These are phyloP conservation scores for Anisognathus igniventris DNA, from an alignment of 2,797 vertebrate genomes.

Conservation along the genomic window DNA sequence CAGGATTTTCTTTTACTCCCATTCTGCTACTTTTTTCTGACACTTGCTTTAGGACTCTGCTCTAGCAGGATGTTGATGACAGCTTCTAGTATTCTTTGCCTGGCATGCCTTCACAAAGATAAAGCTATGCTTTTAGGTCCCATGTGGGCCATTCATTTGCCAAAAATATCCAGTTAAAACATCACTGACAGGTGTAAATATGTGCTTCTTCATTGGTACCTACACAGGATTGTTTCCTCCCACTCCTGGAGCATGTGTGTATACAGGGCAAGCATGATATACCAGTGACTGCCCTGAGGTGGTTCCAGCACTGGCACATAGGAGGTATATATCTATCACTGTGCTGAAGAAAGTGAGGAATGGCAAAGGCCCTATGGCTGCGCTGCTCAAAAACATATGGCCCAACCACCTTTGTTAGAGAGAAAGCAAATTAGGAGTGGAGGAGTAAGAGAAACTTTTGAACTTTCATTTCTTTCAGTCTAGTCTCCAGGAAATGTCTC, in stretches of 20 bases:
- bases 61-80: background rate
- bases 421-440: background rate
- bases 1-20: background rate
- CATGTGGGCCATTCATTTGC: background rate
- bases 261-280: fast-evolving
- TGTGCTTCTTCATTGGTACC: background rate
- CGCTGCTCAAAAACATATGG: background rate
- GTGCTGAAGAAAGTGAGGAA: background rate
- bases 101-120: background rate
- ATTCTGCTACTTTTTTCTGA: background rate
- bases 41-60: background rate
- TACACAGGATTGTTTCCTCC: background rate
- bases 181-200: background rate
- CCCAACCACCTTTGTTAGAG: background rate
- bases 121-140: background rate
- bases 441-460: background rate
- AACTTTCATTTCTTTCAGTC: background rate
- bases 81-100: background rate
- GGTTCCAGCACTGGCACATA: background rate
- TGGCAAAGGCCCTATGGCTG: background rate
- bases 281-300: background rate
- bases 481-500: background rate
- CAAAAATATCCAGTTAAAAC: background rate
- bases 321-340: background rate
- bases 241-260: background rate